Conservation (phyloP, 2,797 vertebrate genomes). For the Paguma larvata region DNA sequence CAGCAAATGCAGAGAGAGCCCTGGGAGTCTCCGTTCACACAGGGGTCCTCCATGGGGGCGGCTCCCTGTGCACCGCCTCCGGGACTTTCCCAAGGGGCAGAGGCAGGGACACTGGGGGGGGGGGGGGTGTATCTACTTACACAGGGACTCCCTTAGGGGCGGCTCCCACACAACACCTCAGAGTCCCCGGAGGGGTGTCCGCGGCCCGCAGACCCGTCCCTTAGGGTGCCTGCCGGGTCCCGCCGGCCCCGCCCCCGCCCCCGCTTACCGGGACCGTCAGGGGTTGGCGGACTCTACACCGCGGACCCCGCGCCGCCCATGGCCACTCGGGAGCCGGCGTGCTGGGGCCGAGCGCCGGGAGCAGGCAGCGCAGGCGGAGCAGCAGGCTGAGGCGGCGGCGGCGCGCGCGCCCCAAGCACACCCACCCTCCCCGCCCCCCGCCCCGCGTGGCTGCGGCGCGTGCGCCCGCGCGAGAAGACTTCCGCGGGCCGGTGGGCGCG, state of each 20-base stretch:
- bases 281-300: conserved; percentile 32
- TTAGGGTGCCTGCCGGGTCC: not conserved
- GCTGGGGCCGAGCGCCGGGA: conserved; percentile 52
- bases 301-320: conserved; percentile 53
- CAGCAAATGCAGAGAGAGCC: not conserved
- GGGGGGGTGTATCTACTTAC: not conserved
- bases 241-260: conserved; percentile 69
- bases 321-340: conserved; percentile 27
- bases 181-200: not conserved
- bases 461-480: conserved; percentile 56
- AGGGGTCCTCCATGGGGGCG: not conserved
- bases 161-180: conserved; percentile 48
- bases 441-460: conserved; percentile 57
- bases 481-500: conserved; percentile 27
- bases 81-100: not conserved
- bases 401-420: conserved; percentile 61
- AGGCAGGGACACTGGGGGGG: not conserved
- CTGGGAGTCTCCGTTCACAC: not conserved
- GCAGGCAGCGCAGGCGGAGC: conserved; percentile 68
- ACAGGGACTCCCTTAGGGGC: not conserved
- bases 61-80: not conserved
- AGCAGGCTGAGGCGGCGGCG: conserved; percentile 51
- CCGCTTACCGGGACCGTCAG: conserved; percentile 79
- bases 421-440: conserved; percentile 55
- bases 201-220: conserved; percentile 67